These are phyloP conservation scores for Nomada hirtipes DNA, from an alignment of 2,888 invertebrate species.

Conservation along the genomic window DNA sequence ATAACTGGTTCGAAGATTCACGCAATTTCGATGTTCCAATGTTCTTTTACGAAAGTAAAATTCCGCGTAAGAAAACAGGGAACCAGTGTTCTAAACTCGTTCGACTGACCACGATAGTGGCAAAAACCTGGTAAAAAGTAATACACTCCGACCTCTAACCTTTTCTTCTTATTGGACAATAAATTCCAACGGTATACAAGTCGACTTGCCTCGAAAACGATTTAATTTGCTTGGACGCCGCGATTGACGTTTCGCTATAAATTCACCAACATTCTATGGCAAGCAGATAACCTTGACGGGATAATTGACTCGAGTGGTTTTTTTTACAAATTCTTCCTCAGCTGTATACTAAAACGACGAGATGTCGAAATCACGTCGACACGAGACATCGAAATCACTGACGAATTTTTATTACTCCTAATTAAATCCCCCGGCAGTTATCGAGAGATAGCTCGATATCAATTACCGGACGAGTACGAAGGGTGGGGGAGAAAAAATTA, in stretches of 20 bases:
- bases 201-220: slow-evolving; percentile 42
- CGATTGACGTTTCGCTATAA: slow-evolving; percentile 57
- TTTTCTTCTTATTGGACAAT: slow-evolving; percentile 51
- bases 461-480: slow-evolving; percentile 15
- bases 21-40: background rate
- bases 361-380: slow-evolving; percentile 21
- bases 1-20: background rate
- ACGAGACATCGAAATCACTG: background rate
- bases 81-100: background rate
- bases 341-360: background rate
- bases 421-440: slow-evolving; percentile 25
- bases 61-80: background rate
- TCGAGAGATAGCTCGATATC: slow-evolving; percentile 22
- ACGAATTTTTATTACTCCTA: slow-evolving; percentile 19
- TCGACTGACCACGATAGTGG: background rate
- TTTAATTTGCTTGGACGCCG: slow-evolving; percentile 45
- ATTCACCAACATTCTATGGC: slow-evolving; percentile 46
- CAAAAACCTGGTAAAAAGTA: slow-evolving; percentile 23
- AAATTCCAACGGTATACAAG: slow-evolving; percentile 46
- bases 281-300: slow-evolving; percentile 70
- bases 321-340: slow-evolving; percentile 11
- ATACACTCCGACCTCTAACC: slow-evolving; percentile 46
- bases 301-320: slow-evolving; percentile 56
- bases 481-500: background rate
- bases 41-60: background rate